Evolutionary conservation across 2,888 invertebrate species (phyloP).

Genomic region (Cotesia congregata): DNA sequence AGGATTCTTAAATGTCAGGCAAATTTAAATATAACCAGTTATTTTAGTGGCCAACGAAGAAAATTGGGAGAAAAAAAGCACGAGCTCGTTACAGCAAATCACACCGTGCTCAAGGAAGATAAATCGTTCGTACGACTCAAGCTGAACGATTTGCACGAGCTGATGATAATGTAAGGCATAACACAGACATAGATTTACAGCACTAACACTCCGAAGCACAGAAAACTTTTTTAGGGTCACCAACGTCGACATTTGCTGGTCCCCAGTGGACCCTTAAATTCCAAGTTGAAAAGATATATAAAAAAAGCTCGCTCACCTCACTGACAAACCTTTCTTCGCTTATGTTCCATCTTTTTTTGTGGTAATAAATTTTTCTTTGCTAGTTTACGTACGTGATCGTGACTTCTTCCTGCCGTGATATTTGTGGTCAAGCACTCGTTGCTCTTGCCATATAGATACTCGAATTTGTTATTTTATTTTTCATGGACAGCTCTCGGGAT

Average conservation of each 20-base stretch:
- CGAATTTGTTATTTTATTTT: background rate
- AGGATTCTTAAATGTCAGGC: no score
- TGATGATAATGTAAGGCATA: background rate
- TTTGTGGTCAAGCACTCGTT: background rate
- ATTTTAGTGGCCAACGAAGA: background rate
- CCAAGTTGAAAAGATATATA: constrained; percentile 32
- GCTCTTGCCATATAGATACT: background rate
- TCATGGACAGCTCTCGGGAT: constrained; percentile 44
- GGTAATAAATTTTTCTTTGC: background rate
- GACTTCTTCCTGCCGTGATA: background rate
- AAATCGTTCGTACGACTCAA: constrained; percentile 50
- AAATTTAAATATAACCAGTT: background rate
- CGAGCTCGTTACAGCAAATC: constrained; percentile 32
- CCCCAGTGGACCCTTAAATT: constrained; percentile 40
- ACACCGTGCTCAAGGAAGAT: constrained; percentile 44
- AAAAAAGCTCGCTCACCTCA: constrained; percentile 36
- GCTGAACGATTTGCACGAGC: constrained; percentile 42
- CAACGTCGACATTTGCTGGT: constrained; percentile 23
- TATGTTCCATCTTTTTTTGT: constrained; percentile 25
- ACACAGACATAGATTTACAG: background rate
- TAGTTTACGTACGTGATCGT: background rate
- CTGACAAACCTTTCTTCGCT: constrained; percentile 30
- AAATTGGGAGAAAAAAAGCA: constrained; percentile 8
- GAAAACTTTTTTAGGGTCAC: constrained; percentile 27
- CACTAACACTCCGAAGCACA: background rate